Percentiles rank a stretch among this genome's conserved stretches.
Evolutionary conservation across 2,113 vertebrate species (phyloP).

Genomic region (Podarcis raffonei): DNA sequence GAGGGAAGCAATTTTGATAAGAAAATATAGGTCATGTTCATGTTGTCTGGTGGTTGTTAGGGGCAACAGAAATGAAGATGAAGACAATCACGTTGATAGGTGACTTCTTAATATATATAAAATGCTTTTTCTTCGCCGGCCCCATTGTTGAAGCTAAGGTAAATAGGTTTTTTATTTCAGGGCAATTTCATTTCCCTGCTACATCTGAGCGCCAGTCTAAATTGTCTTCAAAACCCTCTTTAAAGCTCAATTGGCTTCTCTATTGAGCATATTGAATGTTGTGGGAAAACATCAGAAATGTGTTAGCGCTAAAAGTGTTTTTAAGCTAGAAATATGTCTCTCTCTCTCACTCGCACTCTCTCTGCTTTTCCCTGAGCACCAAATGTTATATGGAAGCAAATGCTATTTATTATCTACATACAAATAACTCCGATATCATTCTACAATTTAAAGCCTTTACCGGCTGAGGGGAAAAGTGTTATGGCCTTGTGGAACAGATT

Average conservation of each 20-base stretch:
- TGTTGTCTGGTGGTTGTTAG: not conserved
- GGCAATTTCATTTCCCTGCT: slow-evolving; percentile 18
- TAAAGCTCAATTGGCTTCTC: slow-evolving; percentile 36
- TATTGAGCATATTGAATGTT: not conserved
- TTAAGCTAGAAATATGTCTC: slow-evolving; percentile 19
- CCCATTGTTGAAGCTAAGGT: not conserved
- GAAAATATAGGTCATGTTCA: slow-evolving; percentile 22
- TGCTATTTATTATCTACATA: slow-evolving; percentile 32
- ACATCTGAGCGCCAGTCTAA: slow-evolving; percentile 4
- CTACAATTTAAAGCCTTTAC: slow-evolving; percentile 39
- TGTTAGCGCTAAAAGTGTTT: slow-evolving; percentile 9
- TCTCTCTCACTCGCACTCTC: not conserved
- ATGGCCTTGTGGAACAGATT: slow-evolving; percentile 22
- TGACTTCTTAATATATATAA: not conserved
- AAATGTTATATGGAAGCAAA: slow-evolving; percentile 14
- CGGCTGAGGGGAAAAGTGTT: not conserved
- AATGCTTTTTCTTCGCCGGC: not conserved
- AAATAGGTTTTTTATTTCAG: slow-evolving; percentile 37
- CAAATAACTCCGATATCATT: slow-evolving; percentile 30
- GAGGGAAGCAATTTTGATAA: slow-evolving; percentile 25
- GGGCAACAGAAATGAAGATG: slow-evolving; percentile 22
- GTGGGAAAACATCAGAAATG: slow-evolving; percentile 32
- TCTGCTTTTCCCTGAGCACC: slow-evolving; percentile 19
- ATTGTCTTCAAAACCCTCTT: slow-evolving; percentile 37
- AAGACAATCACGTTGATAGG: slow-evolving; percentile 19